Percentiles rank a stretch among this genome's conserved stretches.
Evolutionary conservation across 2,797 vertebrate genomes (phyloP).

Genomic region (Squalus acanthias): DNA sequence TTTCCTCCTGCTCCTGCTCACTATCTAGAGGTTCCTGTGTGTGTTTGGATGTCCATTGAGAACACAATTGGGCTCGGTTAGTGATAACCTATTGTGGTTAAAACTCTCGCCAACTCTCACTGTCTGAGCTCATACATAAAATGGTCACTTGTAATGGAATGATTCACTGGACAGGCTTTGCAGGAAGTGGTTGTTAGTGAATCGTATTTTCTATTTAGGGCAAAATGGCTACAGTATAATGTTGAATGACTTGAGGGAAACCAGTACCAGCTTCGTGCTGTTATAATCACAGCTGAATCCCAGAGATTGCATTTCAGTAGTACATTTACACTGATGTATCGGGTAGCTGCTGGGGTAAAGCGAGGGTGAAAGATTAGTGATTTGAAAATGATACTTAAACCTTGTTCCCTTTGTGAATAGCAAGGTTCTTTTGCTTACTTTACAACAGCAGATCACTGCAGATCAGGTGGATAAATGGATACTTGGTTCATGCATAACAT

Average conservation of each 20-base stretch:
- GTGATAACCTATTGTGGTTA: background rate
- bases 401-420: background rate
- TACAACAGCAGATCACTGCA: background rate
- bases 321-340: background rate
- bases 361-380: background rate
- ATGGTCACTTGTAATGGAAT: background rate
- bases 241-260: background rate
- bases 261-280: background rate
- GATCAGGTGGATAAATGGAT: background rate
- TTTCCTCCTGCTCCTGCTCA: background rate
- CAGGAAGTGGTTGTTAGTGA: background rate
- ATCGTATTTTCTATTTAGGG: background rate
- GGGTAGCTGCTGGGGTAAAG: background rate
- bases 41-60: background rate
- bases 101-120: background rate
- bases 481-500: background rate
- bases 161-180: background rate
- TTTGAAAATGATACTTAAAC: background rate
- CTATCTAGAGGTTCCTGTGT: background rate
- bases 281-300: background rate
- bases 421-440: background rate
- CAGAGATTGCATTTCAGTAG: background rate
- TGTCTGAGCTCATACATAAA: background rate
- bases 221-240: background rate
- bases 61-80: background rate